Evolutionary conservation across 2,888 invertebrate species (phyloP).

Genomic region (Synergus laeviventris): DNA sequence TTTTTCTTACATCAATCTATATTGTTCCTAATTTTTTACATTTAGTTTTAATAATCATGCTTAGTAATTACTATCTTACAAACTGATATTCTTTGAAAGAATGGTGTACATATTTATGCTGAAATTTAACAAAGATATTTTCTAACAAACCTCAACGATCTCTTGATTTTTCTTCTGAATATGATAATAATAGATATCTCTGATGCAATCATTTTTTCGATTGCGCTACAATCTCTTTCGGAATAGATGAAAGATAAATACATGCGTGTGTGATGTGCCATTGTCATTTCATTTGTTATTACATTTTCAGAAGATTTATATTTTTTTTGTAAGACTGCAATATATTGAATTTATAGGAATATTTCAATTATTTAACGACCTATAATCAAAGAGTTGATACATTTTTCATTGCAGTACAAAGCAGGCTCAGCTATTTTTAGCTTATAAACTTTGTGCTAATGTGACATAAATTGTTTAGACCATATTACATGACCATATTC

Average conservation of each 20-base stretch:
- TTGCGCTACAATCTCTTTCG: background rate
- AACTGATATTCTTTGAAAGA: background rate
- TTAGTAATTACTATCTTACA: background rate
- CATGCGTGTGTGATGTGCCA: background rate
- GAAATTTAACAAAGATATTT: background rate
- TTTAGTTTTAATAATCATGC: too few relatives aligned
- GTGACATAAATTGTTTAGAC: conserved; percentile 10
- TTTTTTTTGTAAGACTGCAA: background rate
- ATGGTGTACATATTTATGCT: background rate
- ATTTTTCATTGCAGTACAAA: background rate
- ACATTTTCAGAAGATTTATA: background rate
- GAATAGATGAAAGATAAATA: background rate
- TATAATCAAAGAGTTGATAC: background rate
- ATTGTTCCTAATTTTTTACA: background rate
- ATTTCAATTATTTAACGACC: background rate
- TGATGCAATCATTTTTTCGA: background rate
- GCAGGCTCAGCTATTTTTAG: conserved; percentile 11
- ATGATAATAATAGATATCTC: background rate
- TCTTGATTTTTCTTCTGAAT: background rate
- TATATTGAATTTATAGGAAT: background rate
- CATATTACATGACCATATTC: background rate
- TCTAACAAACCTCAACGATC: background rate
- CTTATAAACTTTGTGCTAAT: conserved; percentile 11
- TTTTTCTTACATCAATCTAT: background rate
- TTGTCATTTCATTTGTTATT: background rate